Evolutionary conservation across 2,797 vertebrate species (phyloP).

Genomic region (Knipowitschia caucasica): DNA sequence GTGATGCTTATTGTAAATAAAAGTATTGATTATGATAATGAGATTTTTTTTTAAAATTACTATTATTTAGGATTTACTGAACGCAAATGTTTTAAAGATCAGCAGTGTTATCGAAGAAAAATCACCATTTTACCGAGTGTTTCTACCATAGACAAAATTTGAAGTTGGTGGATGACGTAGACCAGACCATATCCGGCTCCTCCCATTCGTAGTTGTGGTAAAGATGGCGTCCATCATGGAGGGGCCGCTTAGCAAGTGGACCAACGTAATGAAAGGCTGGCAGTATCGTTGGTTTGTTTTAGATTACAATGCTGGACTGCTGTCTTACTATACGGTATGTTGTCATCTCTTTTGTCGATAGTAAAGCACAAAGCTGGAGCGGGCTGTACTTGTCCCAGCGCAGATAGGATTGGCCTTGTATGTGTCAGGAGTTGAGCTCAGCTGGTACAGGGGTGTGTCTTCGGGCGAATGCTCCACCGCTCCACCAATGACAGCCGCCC

Average conservation of each 20-base stretch:
- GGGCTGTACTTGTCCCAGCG: conserved; percentile 26
- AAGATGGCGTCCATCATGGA: conserved; percentile 99
- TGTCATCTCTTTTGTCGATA: neutral
- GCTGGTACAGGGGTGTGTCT: conserved; percentile 61
- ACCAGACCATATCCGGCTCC: conserved; percentile 55
- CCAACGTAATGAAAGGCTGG: conserved; percentile 99
- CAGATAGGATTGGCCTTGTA: conserved; percentile 49
- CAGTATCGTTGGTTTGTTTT: conserved; percentile 98
- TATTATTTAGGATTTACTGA: too few relatives aligned
- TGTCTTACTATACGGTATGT: conserved; percentile 94
- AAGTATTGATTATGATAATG: conserved; percentile 67
- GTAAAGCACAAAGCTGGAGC: neutral
- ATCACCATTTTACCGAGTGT: too few relatives aligned
- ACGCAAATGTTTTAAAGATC: too few relatives aligned
- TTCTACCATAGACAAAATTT: too few relatives aligned
- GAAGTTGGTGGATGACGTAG: conserved; percentile 23
- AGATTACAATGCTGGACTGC: conserved; percentile 93
- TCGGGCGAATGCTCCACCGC: conserved; percentile 33
- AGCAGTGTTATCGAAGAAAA: too few relatives aligned
- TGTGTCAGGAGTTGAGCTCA: conserved; percentile 72
- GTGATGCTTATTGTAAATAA: conserved; percentile 99
- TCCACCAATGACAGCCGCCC: conserved; percentile 52
- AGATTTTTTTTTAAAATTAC: neutral
- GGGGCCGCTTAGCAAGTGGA: conserved; percentile 98
- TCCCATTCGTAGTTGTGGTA: conserved; percentile 61